Base-by-base conservation (phyloP, 2,113 vertebrate species). In the Semnopithecus entellus region DNA sequence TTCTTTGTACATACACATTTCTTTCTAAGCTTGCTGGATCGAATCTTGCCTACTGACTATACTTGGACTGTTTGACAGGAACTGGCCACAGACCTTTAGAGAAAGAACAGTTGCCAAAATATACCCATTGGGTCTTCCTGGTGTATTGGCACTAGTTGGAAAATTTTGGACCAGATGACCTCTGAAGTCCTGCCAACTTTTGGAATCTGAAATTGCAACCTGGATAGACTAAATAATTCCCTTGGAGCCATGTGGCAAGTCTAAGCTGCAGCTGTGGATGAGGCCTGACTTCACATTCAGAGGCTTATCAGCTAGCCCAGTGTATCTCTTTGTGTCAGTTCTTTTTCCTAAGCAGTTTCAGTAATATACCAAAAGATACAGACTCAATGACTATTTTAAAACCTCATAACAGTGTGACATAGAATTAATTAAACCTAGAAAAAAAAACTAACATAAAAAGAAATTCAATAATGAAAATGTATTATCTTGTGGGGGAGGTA, bases 181-280 rank as follows among this genome's bases (percentile, higher is more conserved):
- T 90, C 96, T 96, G 57, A 92, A 87, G 85, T 79, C n/a, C 55
- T 92, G 25, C 48, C 80, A 75, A 35, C 38, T 25, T 87, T 91
- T 14, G 32, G 64, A 80, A 23, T 87, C 40, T 81, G 70, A 87
- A 55, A 68, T 40, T 76, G 78, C 91, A 40, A 16, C 16, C 35
- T 76, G 23, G 13, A 22, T 70, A 82, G 76, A 78, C 45, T 22
- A 30, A 89, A 9, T 12, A 35, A 22, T 48, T 70, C 90, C 82
- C 50, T 75, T 55, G 43, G 55, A 87, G 32, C 38, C 64, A 2
- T 38, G 14, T 55, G 12, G 23, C 61, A 57, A 40, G 80, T 87
- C 70, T 14, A 76, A 8, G 38, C 23, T 57, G 10, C n/a, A n/a
- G 66, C 35, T 66, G 13, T 73, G 22, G 10, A 38, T 64, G 23